Evolutionary conservation across 2,797 vertebrate species (phyloP).

Genomic region (Typhlichthys subterraneus): DNA sequence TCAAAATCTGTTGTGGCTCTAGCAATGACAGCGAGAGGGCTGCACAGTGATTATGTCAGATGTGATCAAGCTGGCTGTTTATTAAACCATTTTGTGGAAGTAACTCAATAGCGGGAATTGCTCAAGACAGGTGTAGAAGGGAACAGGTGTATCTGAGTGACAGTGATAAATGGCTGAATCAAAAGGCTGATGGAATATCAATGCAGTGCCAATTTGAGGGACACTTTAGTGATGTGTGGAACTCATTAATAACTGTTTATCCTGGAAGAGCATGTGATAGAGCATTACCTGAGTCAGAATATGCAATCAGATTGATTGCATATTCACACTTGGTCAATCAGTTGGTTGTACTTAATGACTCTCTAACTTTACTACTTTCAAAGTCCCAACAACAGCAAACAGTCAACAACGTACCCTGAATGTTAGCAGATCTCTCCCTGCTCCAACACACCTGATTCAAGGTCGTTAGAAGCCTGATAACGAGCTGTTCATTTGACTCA

Average conservation of each 20-base stretch:
- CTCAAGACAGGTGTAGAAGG: conserved; percentile 13
- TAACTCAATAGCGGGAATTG: conserved; percentile 16
- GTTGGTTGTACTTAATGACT: too few relatives aligned
- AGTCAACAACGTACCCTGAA: too few relatives aligned
- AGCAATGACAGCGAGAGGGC: conserved; percentile 21
- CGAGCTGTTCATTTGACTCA: too few relatives aligned
- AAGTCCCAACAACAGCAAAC: too few relatives aligned
- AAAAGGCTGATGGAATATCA: neutral
- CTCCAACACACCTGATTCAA: too few relatives aligned
- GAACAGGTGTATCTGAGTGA: conserved; percentile 5
- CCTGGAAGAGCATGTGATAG: neutral
- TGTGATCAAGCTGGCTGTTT: conserved; percentile 41
- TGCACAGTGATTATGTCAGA: conserved; percentile 37
- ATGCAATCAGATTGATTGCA: too few relatives aligned
- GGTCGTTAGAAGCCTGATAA: too few relatives aligned
- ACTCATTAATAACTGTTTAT: neutral
- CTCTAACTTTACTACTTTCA: too few relatives aligned
- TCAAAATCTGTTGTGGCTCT: conserved; percentile 18
- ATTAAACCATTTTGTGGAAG: conserved; percentile 23
- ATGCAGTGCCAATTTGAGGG: neutral
- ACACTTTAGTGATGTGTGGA: neutral
- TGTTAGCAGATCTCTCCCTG: too few relatives aligned
- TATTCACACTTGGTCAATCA: too few relatives aligned
- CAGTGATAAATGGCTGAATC: neutral
- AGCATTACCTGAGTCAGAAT: neutral